phyloP scores from a whole-genome alignment of 2,888 invertebrate genomes.

The Conistra vaccinii region DNA sequence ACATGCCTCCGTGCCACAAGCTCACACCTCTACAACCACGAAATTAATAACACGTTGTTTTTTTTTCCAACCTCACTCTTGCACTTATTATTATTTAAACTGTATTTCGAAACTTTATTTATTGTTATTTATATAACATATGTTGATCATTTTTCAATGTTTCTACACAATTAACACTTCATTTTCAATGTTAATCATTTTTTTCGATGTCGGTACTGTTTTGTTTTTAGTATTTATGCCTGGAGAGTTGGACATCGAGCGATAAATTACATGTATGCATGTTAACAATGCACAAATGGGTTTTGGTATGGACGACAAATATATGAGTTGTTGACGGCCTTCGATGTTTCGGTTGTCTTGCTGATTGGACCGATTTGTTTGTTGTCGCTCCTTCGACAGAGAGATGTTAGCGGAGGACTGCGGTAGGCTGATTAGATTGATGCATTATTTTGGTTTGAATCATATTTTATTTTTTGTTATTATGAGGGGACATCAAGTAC shows the following conservation, averaged over 20 bases:
- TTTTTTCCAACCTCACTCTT: constrained; percentile 88
- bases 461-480: neutral
- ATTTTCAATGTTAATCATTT: constrained; percentile 87
- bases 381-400: neutral
- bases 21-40: constrained; percentile 88
- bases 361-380: constrained; percentile 49
- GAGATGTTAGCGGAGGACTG: neutral
- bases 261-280: constrained; percentile 77
- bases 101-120: constrained; percentile 89
- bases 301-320: constrained; percentile 67
- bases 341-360: constrained; percentile 37
- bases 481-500: neutral
- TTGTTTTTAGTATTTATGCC: constrained; percentile 80
- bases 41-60: constrained; percentile 90
- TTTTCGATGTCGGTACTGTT: constrained; percentile 79
- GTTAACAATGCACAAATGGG: constrained; percentile 76
- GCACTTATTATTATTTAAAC: constrained; percentile 91
- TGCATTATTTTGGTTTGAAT: constrained; percentile 2
- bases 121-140: constrained; percentile 91
- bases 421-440: neutral
- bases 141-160: constrained; percentile 91
- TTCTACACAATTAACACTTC: constrained; percentile 90
- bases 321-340: constrained; percentile 48
- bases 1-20: constrained; percentile 76
- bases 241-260: constrained; percentile 71